A percentile compares a stretch with the other conserved stretches of the same genome.
These are phyloP conservation scores for Watsonalla cultraria DNA, from an alignment of 2,888 invertebrate genomes.

Conservation along the genomic window DNA sequence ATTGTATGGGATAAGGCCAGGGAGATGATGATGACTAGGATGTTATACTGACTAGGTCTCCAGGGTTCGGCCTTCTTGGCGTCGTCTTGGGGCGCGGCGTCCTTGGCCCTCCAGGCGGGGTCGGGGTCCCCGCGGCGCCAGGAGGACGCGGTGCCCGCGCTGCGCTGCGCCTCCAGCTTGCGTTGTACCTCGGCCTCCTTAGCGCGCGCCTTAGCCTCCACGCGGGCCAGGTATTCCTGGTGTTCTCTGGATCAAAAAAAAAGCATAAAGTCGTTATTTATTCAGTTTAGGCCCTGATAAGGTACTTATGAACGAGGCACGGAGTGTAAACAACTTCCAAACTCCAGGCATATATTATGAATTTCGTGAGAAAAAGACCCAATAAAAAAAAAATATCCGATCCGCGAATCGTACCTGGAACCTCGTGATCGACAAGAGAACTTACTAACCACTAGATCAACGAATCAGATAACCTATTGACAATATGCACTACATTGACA, in stretches of 20 bases:
- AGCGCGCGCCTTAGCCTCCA: conserved; percentile 81
- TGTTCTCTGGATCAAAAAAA: conserved; percentile 72
- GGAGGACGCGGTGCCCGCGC: conserved; percentile 25
- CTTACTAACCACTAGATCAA: no score
- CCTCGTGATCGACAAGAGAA: no score
- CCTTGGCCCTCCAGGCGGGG: conserved; percentile 21
- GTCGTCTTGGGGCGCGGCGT: conserved; percentile 28
- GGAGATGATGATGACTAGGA: no score
- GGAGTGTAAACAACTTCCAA: no score
- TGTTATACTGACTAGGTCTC: conserved; percentile 42
- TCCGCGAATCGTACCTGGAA: no score
- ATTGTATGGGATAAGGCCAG: no score
- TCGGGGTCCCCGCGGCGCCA: conserved; percentile 46
- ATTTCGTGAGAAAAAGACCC: no score
- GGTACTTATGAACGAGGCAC: no score
- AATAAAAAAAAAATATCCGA: no score
- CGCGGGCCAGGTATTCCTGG: conserved; percentile 82
- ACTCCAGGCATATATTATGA: no score
- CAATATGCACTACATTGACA: no score
- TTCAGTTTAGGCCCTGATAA: not conserved
- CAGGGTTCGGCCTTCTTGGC: conserved; percentile 47
- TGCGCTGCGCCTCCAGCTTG: conserved; percentile 67
- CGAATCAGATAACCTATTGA: no score
- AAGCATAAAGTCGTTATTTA: not conserved
- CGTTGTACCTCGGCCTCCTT: conserved; percentile 86